Base-by-base conservation (phyloP, 1,140 invertebrate genomes). In the Mycetomoellerius zeteki region DNA sequence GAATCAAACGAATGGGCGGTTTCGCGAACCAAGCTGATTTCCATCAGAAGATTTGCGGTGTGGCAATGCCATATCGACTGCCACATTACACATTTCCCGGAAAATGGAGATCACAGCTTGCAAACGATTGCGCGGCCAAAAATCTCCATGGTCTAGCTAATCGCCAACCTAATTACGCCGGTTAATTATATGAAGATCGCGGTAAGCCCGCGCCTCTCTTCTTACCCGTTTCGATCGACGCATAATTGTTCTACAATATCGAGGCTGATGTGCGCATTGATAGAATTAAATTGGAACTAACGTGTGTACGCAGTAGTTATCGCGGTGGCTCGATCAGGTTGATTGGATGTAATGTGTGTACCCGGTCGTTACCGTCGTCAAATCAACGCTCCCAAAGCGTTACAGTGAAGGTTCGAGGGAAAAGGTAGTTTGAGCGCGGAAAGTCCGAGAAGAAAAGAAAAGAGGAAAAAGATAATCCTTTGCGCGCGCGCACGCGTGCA, bases 291-390 rank as follows among this genome's bases (percentile, higher is more conserved):
- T 84, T 84, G 80, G 80, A 84, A 73, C 80, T 84, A 84, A 84
- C 80, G 24, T 75, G 80, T 75, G 80, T 84, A 84, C 80, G 69
- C 80, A 62, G 69, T 84, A 84, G 80, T 84, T 84, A 84, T 84
- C 69, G 54, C 56, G 54, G 80, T 47, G 80, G 54, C 37, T 84
- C 80, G 80, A 75, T 84, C 80, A 72, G 19, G 54, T 27, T 75
- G 80, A 84, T 84, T 84, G 80, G 27, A 84, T 75, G 80, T 84
- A 84, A 84, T 84, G 80, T 84, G 80, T 84, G 80, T 84, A 84
- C 69, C 54, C 80, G 80, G 19, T 84, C 80, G 80, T 84, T 84
- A 84, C 43, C 80, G 54, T 84, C 80, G 69, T 75, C 54, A 52
- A 84, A 84, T 75, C 80, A 84, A 75, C 69, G 69, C 54, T 84